Evolutionary conservation across 2,888 invertebrate genomes (phyloP), one percentile per base, ranked within the genome.

Genomic region (Hipparchia sbordonii): DNA sequence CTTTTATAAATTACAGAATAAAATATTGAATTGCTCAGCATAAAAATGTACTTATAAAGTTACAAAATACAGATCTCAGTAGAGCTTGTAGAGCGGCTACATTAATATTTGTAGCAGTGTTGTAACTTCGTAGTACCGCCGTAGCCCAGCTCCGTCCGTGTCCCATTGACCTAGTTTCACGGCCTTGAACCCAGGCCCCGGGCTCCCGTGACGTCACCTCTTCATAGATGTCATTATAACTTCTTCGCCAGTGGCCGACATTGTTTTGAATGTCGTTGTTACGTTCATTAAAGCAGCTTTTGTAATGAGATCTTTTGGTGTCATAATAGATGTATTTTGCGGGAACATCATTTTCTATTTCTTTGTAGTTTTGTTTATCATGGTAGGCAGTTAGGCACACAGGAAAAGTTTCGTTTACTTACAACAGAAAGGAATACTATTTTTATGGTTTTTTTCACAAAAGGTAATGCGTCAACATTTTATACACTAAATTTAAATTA

Each of bases 171-270:
- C 92, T 85, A 92, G 80, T 88, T 93, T 84, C 80, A 77, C 90
- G 91, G 87, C 93, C 93, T 92, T 93, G 93, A 93, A 92, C 92
- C 89, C 83, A 83, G 81, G 84, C 81, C 84, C 82, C 79, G 74
- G 65, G 79, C 79, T 87, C 90, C 92, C 84, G 89, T 92, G 92
- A 91, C 92, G 91, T 80, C 78, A 80, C 68, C 65, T 60, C 66
- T 71, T 67, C 70, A 72, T 65, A 61, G 48, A 13, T 69, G 54
- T 54, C 54, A 70, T 56, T 63, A n/a, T 63, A 68, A 72, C 62
- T 67, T 52, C 67, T 67, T 60, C 10, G 67, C 71, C 67, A 33
- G 33, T 63, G 72, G 56, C 67, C 57, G 61, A 67, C 60, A 61
- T 60, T 46, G 56, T 48, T 23, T 52, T 72, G 13, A 68, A 69